Conservation (phyloP, 2,113 vertebrate genomes). For the Baryphthengus martii region DNA sequence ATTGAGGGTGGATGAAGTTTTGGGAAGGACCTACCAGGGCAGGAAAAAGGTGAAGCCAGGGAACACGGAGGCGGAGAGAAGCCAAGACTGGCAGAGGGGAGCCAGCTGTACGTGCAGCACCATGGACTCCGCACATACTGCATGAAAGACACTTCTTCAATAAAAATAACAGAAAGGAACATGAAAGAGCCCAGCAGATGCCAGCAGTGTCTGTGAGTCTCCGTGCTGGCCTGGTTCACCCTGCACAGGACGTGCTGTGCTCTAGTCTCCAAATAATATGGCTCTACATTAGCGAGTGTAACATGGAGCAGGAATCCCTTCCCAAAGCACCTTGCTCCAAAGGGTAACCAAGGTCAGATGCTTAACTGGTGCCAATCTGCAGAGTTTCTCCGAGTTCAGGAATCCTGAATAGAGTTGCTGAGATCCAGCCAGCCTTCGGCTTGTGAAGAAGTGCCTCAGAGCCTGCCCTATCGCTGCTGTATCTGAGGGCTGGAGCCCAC, state of each 20-base stretch:
- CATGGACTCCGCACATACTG: slow-evolving; percentile 1
- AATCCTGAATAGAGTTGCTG: background rate
- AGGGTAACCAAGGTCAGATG: background rate
- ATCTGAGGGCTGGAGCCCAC: background rate
- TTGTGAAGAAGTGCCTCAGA: background rate
- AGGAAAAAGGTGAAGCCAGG: background rate
- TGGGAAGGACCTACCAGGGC: background rate
- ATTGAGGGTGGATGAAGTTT: background rate
- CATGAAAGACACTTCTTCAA: slow-evolving; percentile 24
- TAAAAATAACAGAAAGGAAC: slow-evolving; percentile 39
- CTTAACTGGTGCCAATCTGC: background rate
- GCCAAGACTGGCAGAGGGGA: slow-evolving; percentile 28
- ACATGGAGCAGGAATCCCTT: background rate
- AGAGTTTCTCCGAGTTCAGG: background rate
- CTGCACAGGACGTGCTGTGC: slow-evolving; percentile 38
- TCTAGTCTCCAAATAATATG: background rate
- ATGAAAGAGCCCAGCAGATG: slow-evolving; percentile 22
- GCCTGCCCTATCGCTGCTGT: background rate
- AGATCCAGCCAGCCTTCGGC: background rate
- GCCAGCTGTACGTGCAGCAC: slow-evolving; percentile 35
- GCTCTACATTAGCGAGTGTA: background rate
- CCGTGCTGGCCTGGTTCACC: background rate
- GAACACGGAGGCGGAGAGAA: background rate
- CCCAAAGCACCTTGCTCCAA: slow-evolving; percentile 4
- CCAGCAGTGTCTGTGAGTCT: slow-evolving; percentile 45